Percentiles rank a stretch among this genome's conserved stretches.
These are phyloP conservation scores for Temnothorax longispinosus DNA, from an alignment of 1,140 invertebrate species.

Conservation along the genomic window DNA sequence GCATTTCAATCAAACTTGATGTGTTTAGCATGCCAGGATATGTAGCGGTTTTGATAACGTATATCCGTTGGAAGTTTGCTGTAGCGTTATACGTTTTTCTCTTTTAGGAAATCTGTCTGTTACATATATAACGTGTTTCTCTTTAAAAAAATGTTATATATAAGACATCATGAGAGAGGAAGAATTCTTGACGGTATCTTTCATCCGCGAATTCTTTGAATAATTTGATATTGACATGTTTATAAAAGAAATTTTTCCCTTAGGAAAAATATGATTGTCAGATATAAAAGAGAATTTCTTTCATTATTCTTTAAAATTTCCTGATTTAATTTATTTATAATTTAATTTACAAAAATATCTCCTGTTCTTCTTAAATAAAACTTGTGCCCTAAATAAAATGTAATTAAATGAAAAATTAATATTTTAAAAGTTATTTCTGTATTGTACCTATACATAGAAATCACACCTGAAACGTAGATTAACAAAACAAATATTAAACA, in stretches of 20 bases:
- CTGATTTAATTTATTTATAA: not conserved
- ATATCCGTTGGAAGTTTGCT: not conserved
- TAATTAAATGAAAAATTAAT: not conserved
- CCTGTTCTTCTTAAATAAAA: not conserved
- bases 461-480: not conserved
- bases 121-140: too few species aligned
- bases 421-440: not conserved
- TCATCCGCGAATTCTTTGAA: not conserved
- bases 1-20: constrained; percentile 13
- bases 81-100: not conserved
- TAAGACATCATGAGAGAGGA: not conserved
- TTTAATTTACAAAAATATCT: not conserved
- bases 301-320: not conserved
- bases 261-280: not conserved
- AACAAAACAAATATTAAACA: not conserved
- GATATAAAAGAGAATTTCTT: not conserved
- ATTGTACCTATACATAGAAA: not conserved
- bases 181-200: not conserved
- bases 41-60: not conserved
- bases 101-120: not conserved
- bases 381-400: not conserved
- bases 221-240: not conserved
- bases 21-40: not conserved
- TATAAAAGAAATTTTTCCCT: not conserved
- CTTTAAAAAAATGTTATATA: not conserved